phyloP scores from a whole-genome alignment of 2,888 invertebrate species.

The Scaeva pyrastri region DNA sequence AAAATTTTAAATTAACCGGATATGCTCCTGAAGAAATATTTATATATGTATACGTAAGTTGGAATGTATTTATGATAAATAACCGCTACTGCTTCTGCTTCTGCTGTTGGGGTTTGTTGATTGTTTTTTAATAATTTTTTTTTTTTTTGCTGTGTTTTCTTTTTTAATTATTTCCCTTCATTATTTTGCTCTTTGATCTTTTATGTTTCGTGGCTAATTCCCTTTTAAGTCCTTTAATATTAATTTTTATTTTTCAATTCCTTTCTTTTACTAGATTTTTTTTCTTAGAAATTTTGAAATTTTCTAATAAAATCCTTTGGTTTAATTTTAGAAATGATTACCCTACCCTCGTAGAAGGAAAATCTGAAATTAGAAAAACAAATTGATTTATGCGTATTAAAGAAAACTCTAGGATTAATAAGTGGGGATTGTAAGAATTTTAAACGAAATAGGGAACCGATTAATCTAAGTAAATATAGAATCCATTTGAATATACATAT shows the following conservation, averaged over 20 bases:
- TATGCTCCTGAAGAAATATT: background rate
- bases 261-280: background rate
- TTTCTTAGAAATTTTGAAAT: background rate
- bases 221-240: background rate
- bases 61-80: background rate
- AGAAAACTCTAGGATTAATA: background rate
- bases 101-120: background rate
- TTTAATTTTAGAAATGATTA: background rate
- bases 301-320: background rate
- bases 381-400: background rate
- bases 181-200: slow-evolving; percentile 20
- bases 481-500: no score
- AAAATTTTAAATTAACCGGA: background rate
- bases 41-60: background rate
- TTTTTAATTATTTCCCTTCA: slow-evolving; percentile 26
- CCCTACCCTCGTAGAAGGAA: background rate
- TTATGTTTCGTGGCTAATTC: background rate
- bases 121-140: background rate
- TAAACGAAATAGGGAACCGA: background rate
- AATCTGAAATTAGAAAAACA: background rate
- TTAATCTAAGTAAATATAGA: no score
- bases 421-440: no score
- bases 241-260: background rate
- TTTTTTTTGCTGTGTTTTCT: no score
- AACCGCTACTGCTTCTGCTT: no score